phyloP scores from a whole-genome alignment of 2,888 invertebrate species.

The Periphyllus acericola region DNA sequence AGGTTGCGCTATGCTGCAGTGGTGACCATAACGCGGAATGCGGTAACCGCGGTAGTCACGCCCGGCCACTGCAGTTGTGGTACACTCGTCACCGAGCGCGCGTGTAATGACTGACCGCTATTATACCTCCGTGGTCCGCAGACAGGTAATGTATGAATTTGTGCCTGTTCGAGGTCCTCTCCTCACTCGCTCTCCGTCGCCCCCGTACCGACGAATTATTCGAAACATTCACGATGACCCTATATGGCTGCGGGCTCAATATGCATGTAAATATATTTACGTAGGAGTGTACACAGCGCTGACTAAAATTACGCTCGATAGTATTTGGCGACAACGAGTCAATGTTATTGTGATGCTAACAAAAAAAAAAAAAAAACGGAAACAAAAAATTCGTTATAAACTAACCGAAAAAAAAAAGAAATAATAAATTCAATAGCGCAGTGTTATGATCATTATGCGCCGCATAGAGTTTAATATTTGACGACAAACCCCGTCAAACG shows the following conservation, averaged over 20 bases:
- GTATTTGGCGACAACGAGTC: background rate
- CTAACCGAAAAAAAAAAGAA: background rate
- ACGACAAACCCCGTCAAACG: too few relatives aligned
- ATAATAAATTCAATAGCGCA: too few relatives aligned
- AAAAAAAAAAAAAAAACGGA: background rate
- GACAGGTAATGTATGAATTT: background rate
- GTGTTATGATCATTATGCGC: too few relatives aligned
- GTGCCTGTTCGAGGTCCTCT: too few relatives aligned
- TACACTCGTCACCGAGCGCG: background rate
- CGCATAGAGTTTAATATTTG: too few relatives aligned
- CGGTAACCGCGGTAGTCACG: background rate
- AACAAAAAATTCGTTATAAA: background rate
- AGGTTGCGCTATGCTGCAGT: background rate
- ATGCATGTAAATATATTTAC: background rate
- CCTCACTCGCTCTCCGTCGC: background rate
- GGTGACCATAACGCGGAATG: background rate
- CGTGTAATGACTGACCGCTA: background rate
- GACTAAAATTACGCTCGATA: background rate
- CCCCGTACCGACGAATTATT: background rate
- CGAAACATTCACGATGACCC: background rate
- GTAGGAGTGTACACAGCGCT: background rate
- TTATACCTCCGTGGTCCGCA: background rate
- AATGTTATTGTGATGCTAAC: background rate
- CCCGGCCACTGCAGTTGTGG: background rate
- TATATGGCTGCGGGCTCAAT: background rate